Base-by-base conservation (phyloP, 2,797 vertebrate species). In the Smutsia temminckii region DNA sequence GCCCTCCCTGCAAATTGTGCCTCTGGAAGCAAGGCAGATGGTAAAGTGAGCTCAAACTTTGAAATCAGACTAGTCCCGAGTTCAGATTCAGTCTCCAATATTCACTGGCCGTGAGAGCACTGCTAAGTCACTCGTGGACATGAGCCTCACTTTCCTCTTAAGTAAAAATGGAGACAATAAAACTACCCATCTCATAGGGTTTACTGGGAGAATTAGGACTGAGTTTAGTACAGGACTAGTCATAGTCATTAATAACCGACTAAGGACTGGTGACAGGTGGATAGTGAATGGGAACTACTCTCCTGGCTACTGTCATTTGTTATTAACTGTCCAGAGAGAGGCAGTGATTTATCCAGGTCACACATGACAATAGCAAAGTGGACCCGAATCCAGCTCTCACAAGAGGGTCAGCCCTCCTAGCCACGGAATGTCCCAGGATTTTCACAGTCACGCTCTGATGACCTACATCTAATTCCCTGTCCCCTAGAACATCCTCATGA, bases 281-380 rank as follows among this genome's bases (percentile, higher is more conserved):
- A 68, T 25, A 27, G 23, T 23, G 13, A 64, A 59, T 10, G 10
- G 29, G 13, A 71, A 55, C 83, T 49, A 34, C 68, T 51, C 42
- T 21, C 17, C 18, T 34, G 37, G 5, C 46, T 46, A 6, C 40
- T 37, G 17, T 51, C 46, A 9, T 57, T 74, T 46, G 9, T 42
- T 49, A 17, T 27, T 87, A 25, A 46, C 61, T 46, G 68, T n/a
- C n/a, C 61, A 72, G 37, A 79, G 92, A 92, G 75, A 91, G n/a
- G 80, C 93, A 49, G 81, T 88, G 79, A 89, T 77, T 80, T 89
- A 29, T 42, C 32, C 21, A 59, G 46, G 75, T 77, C 89, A 61
- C 2, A 27, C 1, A 6, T 0, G 37, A 57, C 64, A 51, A 16
- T 8, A 69, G 74, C 42, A 90, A 66, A 86, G 88, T 93, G 8